Evolutionary conservation across 2,797 vertebrate species (phyloP).

Genomic region (Sibirionetta formosa): DNA sequence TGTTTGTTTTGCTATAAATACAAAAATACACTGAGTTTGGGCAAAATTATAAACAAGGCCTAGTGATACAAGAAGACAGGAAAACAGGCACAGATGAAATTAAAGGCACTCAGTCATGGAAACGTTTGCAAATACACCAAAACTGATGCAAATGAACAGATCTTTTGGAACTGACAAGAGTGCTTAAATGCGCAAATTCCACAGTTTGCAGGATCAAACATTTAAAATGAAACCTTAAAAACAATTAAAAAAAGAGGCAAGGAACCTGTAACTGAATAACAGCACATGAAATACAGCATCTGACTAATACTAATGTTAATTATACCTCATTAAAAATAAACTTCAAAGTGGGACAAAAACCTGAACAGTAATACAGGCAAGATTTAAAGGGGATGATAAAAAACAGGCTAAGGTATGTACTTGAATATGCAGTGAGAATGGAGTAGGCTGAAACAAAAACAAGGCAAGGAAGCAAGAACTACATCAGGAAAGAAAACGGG

Average conservation of each 20-base stretch:
- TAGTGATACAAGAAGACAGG: not conserved
- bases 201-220: not conserved
- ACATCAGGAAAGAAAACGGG: not conserved
- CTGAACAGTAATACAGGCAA: not conserved
- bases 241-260: not conserved
- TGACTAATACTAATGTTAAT: not conserved
- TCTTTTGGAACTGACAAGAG: not conserved
- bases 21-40: not conserved
- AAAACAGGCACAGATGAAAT: not conserved
- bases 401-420: not conserved
- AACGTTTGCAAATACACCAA: not conserved
- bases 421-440: not conserved
- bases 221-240: conserved; percentile 9
- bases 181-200: not conserved
- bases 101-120: not conserved
- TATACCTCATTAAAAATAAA: conserved; percentile 39
- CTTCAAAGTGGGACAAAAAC: conserved; percentile 19
- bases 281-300: not conserved
- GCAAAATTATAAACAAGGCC: not conserved
- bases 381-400: not conserved
- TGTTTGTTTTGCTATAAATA: not conserved
- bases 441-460: not conserved
- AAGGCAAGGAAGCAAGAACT: not conserved
- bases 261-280: not conserved
- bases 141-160: not conserved